phyloP scores from a whole-genome alignment of 2,797 vertebrate species.

The Crenuchus spilurus region DNA sequence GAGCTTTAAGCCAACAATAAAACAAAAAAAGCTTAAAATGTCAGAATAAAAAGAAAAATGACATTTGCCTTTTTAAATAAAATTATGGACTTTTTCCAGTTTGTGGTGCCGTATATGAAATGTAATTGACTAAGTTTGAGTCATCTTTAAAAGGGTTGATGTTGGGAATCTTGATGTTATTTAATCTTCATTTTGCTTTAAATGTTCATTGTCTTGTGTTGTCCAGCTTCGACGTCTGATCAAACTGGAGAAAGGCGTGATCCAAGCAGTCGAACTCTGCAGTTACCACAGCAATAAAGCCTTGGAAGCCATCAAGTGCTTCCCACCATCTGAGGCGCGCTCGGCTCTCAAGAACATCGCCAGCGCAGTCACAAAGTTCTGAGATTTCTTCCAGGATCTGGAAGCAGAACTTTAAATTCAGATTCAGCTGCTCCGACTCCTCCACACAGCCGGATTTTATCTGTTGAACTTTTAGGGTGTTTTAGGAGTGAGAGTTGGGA shows the following conservation, averaged over 20 bases:
- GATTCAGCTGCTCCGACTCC: background rate
- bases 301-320: slow-evolving; percentile 90
- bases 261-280: slow-evolving; percentile 93
- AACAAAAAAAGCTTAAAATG: too few relatives aligned
- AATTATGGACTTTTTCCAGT: too few relatives aligned
- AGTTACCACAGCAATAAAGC: slow-evolving; percentile 94
- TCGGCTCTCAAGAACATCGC: slow-evolving; percentile 97
- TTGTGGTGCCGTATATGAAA: too few relatives aligned
- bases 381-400: slow-evolving; percentile 50
- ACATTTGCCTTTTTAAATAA: too few relatives aligned
- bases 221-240: slow-evolving; percentile 88
- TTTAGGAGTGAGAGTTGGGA: background rate
- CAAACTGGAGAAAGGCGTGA: slow-evolving; percentile 92
- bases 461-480: background rate
- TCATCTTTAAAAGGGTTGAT: too few relatives aligned
- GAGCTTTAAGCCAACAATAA: too few relatives aligned
- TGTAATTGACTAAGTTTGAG: too few relatives aligned
- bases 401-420: background rate
- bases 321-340: slow-evolving; percentile 94
- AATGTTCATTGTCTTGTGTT: slow-evolving; percentile 60
- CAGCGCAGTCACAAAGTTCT: slow-evolving; percentile 88
- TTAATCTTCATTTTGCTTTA: background rate
- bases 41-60: too few relatives aligned
- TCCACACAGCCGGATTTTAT: background rate
- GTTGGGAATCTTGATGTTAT: too few relatives aligned